These are phyloP conservation scores for Drosophila paranaensis DNA, from an alignment of 2,888 invertebrate species.

Conservation along the genomic window DNA sequence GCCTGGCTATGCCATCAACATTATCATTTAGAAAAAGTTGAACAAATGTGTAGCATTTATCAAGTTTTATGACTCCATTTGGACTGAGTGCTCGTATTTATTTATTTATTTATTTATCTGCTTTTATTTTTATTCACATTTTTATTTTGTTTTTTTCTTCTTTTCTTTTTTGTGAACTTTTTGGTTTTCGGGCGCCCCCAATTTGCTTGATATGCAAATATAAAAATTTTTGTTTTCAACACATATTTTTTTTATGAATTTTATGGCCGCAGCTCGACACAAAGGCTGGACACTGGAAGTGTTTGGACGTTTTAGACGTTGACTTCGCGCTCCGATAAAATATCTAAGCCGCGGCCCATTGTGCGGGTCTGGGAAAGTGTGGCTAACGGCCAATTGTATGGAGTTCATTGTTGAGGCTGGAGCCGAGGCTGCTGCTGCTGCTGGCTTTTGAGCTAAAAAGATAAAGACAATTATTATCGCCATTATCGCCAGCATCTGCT, in stretches of 20 bases:
- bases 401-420: slow-evolving; percentile 56
- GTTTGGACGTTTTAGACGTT: slow-evolving; percentile 38
- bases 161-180: neutral
- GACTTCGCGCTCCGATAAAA: slow-evolving; percentile 38
- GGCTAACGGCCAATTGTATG: slow-evolving; percentile 57
- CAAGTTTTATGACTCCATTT: slow-evolving; percentile 74
- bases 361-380: slow-evolving; percentile 77
- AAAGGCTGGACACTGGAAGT: slow-evolving; percentile 65
- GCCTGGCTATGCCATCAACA: slow-evolving; percentile 31
- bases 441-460: slow-evolving; percentile 66
- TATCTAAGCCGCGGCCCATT: slow-evolving; percentile 55
- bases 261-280: slow-evolving; percentile 57
- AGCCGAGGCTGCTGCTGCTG: slow-evolving; percentile 23
- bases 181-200: slow-evolving; percentile 31
- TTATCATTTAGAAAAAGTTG: slow-evolving; percentile 52
- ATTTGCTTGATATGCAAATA: slow-evolving; percentile 74
- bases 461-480: slow-evolving; percentile 81
- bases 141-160: neutral
- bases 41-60: slow-evolving; percentile 65
- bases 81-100: slow-evolving; percentile 27
- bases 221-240: slow-evolving; percentile 68
- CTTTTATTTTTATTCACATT: neutral
- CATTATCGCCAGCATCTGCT: slow-evolving; percentile 77
- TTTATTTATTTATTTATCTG: slow-evolving; percentile 5
- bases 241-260: slow-evolving; percentile 73